Evolutionary conservation across 1,140 invertebrate genomes (phyloP).

Genomic region (Pseudomyrmex gracilis): DNA sequence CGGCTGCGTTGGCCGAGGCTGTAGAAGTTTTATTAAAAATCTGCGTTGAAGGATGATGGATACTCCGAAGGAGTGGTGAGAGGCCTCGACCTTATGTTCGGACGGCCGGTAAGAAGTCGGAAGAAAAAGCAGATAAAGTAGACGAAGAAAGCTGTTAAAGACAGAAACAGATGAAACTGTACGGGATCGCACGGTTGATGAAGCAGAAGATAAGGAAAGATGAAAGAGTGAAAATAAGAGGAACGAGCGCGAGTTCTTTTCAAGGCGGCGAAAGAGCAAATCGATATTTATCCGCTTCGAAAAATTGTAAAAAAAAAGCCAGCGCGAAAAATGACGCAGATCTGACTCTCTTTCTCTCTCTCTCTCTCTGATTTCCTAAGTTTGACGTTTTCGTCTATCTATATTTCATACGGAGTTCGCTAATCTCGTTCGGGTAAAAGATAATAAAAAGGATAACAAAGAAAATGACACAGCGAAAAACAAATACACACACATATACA

Average conservation of each 20-base stretch:
- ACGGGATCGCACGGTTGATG: conserved; percentile 57
- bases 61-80: conserved; percentile 62
- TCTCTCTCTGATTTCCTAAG: conserved; percentile 10
- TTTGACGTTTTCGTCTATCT: not conserved
- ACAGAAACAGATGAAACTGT: conserved; percentile 60
- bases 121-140: conserved; percentile 58
- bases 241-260: conserved; percentile 35
- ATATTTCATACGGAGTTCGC: not conserved
- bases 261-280: conserved; percentile 34
- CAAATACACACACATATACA: not conserved
- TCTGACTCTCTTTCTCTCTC: too few relatives aligned
- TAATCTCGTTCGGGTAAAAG: not conserved
- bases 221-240: conserved; percentile 60
- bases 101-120: conserved; percentile 52
- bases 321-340: conserved; percentile 4
- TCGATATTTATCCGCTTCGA: conserved; percentile 47
- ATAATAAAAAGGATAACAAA: not conserved
- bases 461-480: not conserved
- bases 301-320: conserved; percentile 38
- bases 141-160: conserved; percentile 54
- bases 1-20: conserved; percentile 61
- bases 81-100: conserved; percentile 54
- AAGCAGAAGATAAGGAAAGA: conserved; percentile 52
- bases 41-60: conserved; percentile 73
- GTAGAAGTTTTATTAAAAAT: conserved; percentile 77